Evolutionary conservation across 2,888 invertebrate species (phyloP).

Genomic region (Pristionchus fissidentatus): DNA sequence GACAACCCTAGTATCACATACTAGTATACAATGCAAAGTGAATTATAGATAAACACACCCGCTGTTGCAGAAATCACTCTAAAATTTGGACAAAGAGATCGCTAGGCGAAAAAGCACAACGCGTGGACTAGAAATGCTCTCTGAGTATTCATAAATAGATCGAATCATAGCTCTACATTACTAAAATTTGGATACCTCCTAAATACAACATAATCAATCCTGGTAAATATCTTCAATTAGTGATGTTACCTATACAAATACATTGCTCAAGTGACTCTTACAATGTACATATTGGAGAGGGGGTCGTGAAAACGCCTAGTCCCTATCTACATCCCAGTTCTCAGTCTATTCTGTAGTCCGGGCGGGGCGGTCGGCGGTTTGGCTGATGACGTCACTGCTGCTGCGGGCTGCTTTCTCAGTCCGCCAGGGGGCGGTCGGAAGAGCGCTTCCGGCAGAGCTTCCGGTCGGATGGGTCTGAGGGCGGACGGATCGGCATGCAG

Average conservation of each 20-base stretch:
- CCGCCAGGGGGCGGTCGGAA: constrained; percentile 14
- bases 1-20: constrained; percentile 22
- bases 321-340: background rate
- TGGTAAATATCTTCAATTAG: background rate
- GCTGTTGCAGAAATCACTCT: constrained; percentile 31
- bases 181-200: background rate
- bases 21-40: constrained; percentile 15
- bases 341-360: constrained; percentile 25
- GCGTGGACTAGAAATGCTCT: too few species aligned
- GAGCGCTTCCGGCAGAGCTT: constrained; percentile 41
- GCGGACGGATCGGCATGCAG: background rate
- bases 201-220: background rate
- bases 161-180: background rate
- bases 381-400: background rate
- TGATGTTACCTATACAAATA: too few species aligned
- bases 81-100: background rate
- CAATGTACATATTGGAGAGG: constrained; percentile 6
- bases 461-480: constrained; percentile 29
- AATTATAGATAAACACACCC: constrained; percentile 1
- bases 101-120: constrained; percentile 23
- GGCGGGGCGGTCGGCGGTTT: constrained; percentile 12
- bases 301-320: background rate
- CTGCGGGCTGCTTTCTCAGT: background rate
- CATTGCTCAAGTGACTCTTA: constrained; percentile 20
- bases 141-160: background rate